Evolutionary conservation across 2,797 vertebrate species (phyloP).

Genomic region (Trematomus bernacchii): DNA sequence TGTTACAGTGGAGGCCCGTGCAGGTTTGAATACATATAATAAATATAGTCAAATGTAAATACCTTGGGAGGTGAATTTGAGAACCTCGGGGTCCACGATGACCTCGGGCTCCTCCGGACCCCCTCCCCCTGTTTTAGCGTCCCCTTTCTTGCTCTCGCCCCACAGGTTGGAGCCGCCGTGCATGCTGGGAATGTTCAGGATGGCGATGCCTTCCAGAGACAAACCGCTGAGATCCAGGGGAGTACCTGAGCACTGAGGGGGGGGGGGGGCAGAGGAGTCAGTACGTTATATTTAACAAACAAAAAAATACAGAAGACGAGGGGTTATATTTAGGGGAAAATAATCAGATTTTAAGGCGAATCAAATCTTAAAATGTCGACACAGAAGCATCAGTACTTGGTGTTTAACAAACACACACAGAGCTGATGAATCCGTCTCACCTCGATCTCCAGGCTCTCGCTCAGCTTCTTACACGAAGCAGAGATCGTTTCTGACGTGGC

Average conservation of each 20-base stretch:
- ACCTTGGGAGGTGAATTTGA: constrained; percentile 94
- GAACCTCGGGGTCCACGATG: constrained; percentile 89
- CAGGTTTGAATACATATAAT: too few relatives aligned
- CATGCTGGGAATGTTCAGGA: constrained; percentile 97
- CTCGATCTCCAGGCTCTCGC: constrained; percentile 91
- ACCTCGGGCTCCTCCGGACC: constrained; percentile 85
- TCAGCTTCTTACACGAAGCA: constrained; percentile 94
- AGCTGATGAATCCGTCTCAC: constrained; percentile 74
- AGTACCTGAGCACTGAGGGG: constrained; percentile 88
- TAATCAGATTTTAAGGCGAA: too few relatives aligned
- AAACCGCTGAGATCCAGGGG: constrained; percentile 88
- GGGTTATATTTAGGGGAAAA: too few relatives aligned
- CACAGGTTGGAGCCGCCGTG: constrained; percentile 96
- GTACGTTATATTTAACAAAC: neutral
- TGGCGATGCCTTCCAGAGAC: constrained; percentile 91
- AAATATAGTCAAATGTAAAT: neutral
- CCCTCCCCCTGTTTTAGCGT: constrained; percentile 56
- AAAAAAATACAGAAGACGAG: too few relatives aligned
- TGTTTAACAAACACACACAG: neutral
- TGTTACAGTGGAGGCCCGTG: too few relatives aligned
- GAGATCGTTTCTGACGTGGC: constrained; percentile 97
- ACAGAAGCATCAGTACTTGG: too few relatives aligned
- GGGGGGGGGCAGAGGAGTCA: neutral
- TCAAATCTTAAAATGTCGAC: too few relatives aligned
- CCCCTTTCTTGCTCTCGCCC: constrained; percentile 93